Conservation (phyloP, 2,888 invertebrate genomes). For the Spilarctia lutea region DNA sequence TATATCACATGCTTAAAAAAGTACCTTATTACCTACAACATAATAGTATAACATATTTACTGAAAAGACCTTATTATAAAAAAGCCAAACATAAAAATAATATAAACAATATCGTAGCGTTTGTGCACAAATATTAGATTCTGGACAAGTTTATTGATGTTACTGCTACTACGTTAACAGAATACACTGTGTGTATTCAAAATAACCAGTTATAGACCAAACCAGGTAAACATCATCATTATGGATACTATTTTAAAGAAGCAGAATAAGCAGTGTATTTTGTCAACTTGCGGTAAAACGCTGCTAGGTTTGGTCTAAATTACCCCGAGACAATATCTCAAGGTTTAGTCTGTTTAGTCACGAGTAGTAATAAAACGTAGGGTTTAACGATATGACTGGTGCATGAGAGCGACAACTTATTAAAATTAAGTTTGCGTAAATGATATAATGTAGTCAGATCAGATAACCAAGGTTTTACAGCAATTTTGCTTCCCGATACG, state of each 20-base stretch:
- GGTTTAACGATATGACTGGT: slow-evolving; percentile 45
- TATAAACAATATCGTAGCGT: too few species aligned
- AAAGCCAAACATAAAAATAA: too few species aligned
- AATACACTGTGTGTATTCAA: neutral
- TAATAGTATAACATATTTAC: too few species aligned
- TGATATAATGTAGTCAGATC: slow-evolving; percentile 3
- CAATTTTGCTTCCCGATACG: neutral
- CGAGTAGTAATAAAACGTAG: slow-evolving; percentile 36
- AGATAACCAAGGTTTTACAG: slow-evolving; percentile 8
- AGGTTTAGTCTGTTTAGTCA: slow-evolving; percentile 34
- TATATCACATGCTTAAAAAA: neutral
- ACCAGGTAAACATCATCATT: neutral
- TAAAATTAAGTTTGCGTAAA: slow-evolving; percentile 20
- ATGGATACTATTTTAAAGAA: neutral
- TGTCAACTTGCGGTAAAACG: slow-evolving; percentile 6
- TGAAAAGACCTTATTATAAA: too few species aligned
- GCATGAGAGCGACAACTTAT: slow-evolving; percentile 41
- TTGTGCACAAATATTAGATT: too few species aligned
- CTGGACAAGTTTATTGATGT: neutral
- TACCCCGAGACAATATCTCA: slow-evolving; percentile 40
- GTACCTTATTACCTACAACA: neutral
- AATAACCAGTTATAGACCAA: neutral
- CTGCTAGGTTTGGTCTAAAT: slow-evolving; percentile 26
- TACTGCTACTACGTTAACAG: neutral
- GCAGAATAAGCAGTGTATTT: neutral